These are phyloP conservation scores for Oncopodura yosiiana DNA, from an alignment of 1,140 invertebrate species.

Conservation along the genomic window DNA sequence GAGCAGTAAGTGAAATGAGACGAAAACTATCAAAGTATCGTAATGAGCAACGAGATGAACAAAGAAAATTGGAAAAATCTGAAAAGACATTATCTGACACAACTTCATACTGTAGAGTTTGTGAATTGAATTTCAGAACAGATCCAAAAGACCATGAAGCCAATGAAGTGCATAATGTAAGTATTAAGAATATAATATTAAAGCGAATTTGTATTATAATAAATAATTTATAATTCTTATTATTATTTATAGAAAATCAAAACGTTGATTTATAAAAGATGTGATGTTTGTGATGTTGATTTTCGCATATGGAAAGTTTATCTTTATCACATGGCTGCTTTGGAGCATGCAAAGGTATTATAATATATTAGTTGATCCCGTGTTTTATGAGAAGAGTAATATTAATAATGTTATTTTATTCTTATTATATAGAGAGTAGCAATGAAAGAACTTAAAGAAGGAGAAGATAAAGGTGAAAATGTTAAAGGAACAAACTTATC, in stretches of 20 bases:
- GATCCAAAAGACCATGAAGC: slow-evolving; percentile 33
- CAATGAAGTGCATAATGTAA: slow-evolving; percentile 32
- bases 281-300: slow-evolving; percentile 32
- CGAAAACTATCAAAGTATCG: slow-evolving; percentile 20
- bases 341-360: slow-evolving; percentile 32
- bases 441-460: slow-evolving; percentile 27
- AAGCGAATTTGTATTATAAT: background rate
- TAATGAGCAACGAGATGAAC: slow-evolving; percentile 26
- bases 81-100: slow-evolving; percentile 30
- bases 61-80: slow-evolving; percentile 28
- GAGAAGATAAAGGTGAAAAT: slow-evolving; percentile 22
- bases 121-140: slow-evolving; percentile 32
- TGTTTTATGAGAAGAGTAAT: background rate
- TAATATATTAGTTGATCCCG: background rate
- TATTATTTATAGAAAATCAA: slow-evolving; percentile 29
- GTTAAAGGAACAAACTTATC: slow-evolving; percentile 32
- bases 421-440: slow-evolving; percentile 23
- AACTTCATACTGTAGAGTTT: slow-evolving; percentile 31
- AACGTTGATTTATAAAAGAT: slow-evolving; percentile 24
- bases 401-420: background rate
- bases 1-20: slow-evolving; percentile 21
- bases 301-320: slow-evolving; percentile 35
- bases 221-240: background rate
- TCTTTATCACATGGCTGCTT: slow-evolving; percentile 29
- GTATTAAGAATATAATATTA: background rate